phyloP scores from a whole-genome alignment of 2,888 invertebrate genomes.

The Heliothis peltigera region DNA sequence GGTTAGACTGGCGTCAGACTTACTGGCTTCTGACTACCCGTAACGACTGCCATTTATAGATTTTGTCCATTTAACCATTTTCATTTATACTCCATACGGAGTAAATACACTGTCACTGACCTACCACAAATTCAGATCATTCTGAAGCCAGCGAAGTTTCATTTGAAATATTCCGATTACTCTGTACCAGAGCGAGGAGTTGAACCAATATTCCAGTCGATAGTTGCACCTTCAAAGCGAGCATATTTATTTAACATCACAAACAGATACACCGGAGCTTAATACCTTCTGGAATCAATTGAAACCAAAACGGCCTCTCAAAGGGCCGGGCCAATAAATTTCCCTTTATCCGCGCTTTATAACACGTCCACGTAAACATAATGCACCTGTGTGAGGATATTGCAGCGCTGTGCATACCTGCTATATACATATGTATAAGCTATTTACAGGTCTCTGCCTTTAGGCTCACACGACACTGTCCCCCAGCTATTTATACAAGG shows the following conservation, averaged over 20 bases:
- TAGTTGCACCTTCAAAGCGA: no score
- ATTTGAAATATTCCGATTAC: no score
- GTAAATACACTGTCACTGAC: no score
- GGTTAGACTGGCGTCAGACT: no score
- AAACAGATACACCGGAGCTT: neutral
- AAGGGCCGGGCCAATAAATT: conserved; percentile 7
- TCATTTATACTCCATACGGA: no score
- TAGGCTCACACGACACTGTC: neutral
- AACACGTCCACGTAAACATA: conserved; percentile 5
- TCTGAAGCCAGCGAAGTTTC: no score
- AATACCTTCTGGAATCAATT: neutral
- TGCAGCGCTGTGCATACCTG: conserved; percentile 2
- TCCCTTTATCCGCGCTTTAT: neutral
- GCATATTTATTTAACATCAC: no score
- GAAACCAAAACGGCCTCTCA: neutral
- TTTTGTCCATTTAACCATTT: no score
- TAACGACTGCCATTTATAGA: no score
- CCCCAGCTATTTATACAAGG: neutral
- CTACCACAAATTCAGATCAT: neutral
- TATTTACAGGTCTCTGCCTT: neutral
- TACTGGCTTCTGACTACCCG: no score
- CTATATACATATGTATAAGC: neutral
- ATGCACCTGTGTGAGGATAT: conserved; percentile 10
- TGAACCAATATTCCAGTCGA: no score
- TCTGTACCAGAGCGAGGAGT: no score